Base-by-base conservation (phyloP, 2,797 vertebrate species). In the Crenichthys baileyi region DNA sequence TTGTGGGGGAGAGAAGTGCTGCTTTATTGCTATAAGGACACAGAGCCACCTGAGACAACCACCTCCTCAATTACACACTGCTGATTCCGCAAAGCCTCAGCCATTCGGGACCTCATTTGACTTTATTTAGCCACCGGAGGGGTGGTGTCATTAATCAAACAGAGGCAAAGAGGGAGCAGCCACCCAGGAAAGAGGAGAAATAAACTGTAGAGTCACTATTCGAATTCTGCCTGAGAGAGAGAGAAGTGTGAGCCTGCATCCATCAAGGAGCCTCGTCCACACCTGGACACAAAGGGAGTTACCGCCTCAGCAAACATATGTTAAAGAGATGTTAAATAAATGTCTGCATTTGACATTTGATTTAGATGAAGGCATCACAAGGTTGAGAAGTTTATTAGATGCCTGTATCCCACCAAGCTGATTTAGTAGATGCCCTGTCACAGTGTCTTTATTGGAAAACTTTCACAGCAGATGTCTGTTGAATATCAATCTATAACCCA, bases 71-170 rank as follows among this genome's bases (percentile, higher is more conserved):
- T 92, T 92, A 91, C 73, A 87, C 81, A 65, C 86, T 89, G 89
- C 92, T 87, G 87, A 91, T 89, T 90, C 89, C 86, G 90, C 91
- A 91, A 89, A 90, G 88, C 82, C 82, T 83, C 70, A 81, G 87
- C 88, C 90, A 83, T 85, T 86, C 50, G 74, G 90, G 90, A 90
- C 84, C 85, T 92, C 90, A 89, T 94, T 90, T 92, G 89, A 93
- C 90, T 93, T 93, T 91, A 94, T 94, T 91, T 60, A 39, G 76
- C 91, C 85, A 88, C 85, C 41, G 24, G 87, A 86, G 86, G 88
- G 82, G 81, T 7, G 22, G 77, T 78, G 78, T 75, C 89, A 91
- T 93, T 93, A 93, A 93, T 95, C 92, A 93, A 89, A 90, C n/a
- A 83, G 79, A 88, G 75, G 72, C 55, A 74, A 83, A 76, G 76